Conservation (phyloP, 2,797 vertebrate species). For the Octomys mimax region DNA sequence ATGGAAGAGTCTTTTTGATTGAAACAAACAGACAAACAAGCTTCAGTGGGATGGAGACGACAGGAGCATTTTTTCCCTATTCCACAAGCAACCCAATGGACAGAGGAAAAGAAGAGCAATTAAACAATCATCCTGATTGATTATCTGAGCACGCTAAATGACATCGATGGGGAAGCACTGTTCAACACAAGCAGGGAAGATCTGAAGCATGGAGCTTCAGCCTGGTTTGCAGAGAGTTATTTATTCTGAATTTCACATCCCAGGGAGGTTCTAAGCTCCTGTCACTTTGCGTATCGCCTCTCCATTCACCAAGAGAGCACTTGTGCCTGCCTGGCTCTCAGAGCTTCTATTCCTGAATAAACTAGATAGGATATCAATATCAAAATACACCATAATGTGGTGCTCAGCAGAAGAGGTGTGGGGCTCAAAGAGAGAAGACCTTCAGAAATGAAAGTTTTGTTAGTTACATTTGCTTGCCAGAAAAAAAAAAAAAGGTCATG, state of each 20-base stretch:
- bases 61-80: background rate
- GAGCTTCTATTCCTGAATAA: constrained; percentile 18
- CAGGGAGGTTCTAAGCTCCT: background rate
- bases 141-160: background rate
- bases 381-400: background rate
- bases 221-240: too few relatives aligned
- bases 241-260: background rate
- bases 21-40: background rate
- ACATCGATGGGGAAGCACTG: background rate
- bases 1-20: background rate
- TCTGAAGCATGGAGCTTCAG: background rate
- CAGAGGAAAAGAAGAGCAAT: background rate
- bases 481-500: constrained; percentile 79
- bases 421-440: background rate
- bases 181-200: background rate
- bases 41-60: background rate
- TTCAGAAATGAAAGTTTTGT: constrained; percentile 61
- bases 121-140: constrained; percentile 26
- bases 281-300: background rate
- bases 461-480: constrained; percentile 74
- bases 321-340: background rate
- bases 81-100: background rate
- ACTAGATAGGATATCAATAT: constrained; percentile 32
- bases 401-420: background rate
- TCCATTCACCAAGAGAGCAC: background rate